Base-by-base conservation (phyloP, 2,113 vertebrate species). In the Mormyrus lacerda region DNA sequence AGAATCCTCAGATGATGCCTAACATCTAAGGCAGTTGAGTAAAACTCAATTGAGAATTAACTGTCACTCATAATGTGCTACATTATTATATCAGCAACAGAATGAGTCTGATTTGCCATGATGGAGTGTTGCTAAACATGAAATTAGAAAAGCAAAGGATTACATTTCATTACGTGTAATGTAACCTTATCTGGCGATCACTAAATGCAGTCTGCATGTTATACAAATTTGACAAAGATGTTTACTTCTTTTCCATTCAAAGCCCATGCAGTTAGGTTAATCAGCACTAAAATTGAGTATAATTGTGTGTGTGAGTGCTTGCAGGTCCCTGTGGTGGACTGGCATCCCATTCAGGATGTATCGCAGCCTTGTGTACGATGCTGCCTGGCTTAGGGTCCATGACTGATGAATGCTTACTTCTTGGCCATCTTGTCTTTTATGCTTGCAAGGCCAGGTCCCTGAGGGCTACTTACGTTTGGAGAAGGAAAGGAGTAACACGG, bases 381-480 rank as follows among this genome's bases (percentile, higher is more conserved):
- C 19, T 76, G 15, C 31, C 73, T 42, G 73, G 73, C 15, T 31
- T 39, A 39, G 69, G 35, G 13, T 79, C 35, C 35, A 17, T 17
- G 73, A 39, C 7, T 7, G 39, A 47, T 83, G 19, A 19, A 83
- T 83, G 79, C 87, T 85, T 90, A 42, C 79, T 86, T 89, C 53
- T 79, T 21, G 51, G 15, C 84, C 88, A 53, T 73, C n/a, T 53
- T 91, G 88, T 82, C 90, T 90, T 92, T 93, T 91, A 94, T 93
- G 93, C 94, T 89, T 92, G 90, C 92, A 89, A 93, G 89, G 91
- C 91, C 69, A 31, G 89, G 91, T 90, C 90, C 94, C 95, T 95
- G 93, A 94, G 90, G 88, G 21, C 58, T 44, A 50, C 83, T 89
- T 86, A 91, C 89, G 83, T 88, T 9, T 51, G 65, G 42, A 42